Evolutionary conservation across 2,888 invertebrate genomes (phyloP).

Genomic region (Antheraea yamamai): DNA sequence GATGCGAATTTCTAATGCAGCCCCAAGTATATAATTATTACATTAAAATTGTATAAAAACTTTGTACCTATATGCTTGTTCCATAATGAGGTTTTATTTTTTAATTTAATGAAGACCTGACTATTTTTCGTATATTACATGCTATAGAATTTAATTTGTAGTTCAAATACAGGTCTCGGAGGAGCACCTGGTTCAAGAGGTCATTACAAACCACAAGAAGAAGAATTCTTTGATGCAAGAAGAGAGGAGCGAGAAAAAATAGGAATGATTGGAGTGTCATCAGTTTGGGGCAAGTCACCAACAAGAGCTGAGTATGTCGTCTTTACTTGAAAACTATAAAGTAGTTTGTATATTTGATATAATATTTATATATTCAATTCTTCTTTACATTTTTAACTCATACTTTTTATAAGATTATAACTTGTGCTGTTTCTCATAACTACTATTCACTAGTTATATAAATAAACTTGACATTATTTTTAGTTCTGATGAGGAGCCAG

Average conservation of each 20-base stretch:
- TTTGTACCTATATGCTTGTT: no score
- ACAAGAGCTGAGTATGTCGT: constrained; percentile 83
- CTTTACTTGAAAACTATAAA: background rate
- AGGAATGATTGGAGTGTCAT: constrained; percentile 85
- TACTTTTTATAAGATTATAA: background rate
- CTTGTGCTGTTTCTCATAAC: background rate
- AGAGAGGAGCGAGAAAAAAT: constrained; percentile 88
- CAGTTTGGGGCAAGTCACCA: constrained; percentile 90
- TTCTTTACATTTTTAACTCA: background rate
- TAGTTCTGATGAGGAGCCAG: constrained; percentile 75
- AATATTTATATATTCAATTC: no score
- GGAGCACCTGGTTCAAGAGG: constrained; percentile 31
- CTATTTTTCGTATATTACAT: background rate
- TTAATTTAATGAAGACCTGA: background rate
- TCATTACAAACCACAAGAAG: constrained; percentile 77
- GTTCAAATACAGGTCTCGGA: constrained; percentile 17
- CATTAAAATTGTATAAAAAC: no score
- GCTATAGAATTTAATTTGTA: background rate
- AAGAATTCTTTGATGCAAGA: constrained; percentile 86
- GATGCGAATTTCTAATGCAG: no score
- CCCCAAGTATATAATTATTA: no score
- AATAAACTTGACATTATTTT: constrained; percentile 9
- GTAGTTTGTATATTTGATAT: background rate
- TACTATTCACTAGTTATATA: background rate
- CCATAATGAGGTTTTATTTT: background rate